phyloP scores from a whole-genome alignment of 2,113 vertebrate species.

The Psophia crepitans region DNA sequence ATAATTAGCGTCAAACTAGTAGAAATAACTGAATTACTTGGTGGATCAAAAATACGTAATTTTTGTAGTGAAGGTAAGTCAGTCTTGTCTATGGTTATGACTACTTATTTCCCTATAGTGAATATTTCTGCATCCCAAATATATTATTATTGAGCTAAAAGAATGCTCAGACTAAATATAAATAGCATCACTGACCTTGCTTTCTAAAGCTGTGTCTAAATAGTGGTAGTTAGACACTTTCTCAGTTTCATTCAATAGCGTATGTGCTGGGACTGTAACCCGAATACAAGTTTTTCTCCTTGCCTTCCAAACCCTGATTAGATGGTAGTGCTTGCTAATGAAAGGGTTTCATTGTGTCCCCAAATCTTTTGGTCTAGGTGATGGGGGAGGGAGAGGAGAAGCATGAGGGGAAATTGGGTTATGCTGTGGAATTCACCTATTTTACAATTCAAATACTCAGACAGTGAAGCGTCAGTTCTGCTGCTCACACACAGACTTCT shows the following conservation, averaged over 20 bases:
- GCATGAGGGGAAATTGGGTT: neutral
- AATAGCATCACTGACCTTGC: neutral
- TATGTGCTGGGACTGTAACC: neutral
- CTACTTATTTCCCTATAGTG: neutral
- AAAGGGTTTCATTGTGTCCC: neutral
- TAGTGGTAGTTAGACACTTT: neutral
- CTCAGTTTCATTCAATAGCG: neutral
- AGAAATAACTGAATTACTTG: neutral
- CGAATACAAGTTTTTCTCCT: neutral
- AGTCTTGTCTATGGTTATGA: neutral
- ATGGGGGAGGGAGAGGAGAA: neutral
- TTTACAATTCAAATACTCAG: neutral
- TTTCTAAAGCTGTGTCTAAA: neutral
- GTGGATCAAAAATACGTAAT: accelerated
- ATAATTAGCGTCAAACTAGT: neutral
- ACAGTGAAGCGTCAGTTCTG: accelerated
- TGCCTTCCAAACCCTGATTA: neutral
- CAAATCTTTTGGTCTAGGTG: neutral
- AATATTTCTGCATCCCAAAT: neutral
- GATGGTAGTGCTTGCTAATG: neutral
- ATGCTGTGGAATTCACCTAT: neutral
- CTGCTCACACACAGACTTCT: neutral
- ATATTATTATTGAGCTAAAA: neutral
- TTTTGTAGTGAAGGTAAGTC: neutral
- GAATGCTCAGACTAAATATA: neutral